phyloP scores from a whole-genome alignment of 2,888 invertebrate genomes.

The Ditylenchus weischeri region DNA sequence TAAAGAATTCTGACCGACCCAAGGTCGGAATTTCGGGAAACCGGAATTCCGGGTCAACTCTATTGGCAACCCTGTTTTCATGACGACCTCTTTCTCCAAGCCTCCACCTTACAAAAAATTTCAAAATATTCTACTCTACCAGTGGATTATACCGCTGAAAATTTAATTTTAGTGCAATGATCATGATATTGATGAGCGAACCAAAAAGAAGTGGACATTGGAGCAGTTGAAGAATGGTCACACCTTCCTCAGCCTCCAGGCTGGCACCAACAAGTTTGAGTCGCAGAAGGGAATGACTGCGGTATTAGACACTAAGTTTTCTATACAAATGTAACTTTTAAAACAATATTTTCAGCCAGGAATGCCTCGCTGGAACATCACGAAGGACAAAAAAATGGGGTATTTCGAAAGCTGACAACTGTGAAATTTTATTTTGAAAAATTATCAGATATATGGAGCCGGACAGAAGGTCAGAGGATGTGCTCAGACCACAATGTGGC shows the following conservation, averaged over 20 bases:
- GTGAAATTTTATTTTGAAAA: not conserved
- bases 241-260: constrained; percentile 54
- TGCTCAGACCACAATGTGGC: constrained; percentile 55
- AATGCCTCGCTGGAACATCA: constrained; percentile 57
- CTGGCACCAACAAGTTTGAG: constrained; percentile 58
- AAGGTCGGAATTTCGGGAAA: not conserved
- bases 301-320: not conserved
- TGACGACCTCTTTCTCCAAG: no score
- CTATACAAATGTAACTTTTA: not conserved
- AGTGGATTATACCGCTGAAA: not conserved
- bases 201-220: constrained; percentile 46
- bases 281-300: constrained; percentile 57
- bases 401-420: constrained; percentile 20
- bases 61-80: no score
- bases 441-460: constrained; percentile 53
- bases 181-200: constrained; percentile 6
- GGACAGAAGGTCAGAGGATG: constrained; percentile 53
- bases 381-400: constrained; percentile 57
- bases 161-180: constrained; percentile 6
- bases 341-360: constrained; percentile 27
- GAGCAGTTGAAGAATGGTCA: constrained; percentile 57
- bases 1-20: no score
- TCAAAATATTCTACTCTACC: no score
- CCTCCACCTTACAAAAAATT: no score
- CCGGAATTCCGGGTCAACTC: no score